A percentile compares a stretch with the other conserved stretches of the same genome.
These are phyloP conservation scores for Agriotes lineatus DNA, from an alignment of 2,888 invertebrate genomes.

Conservation along the genomic window DNA sequence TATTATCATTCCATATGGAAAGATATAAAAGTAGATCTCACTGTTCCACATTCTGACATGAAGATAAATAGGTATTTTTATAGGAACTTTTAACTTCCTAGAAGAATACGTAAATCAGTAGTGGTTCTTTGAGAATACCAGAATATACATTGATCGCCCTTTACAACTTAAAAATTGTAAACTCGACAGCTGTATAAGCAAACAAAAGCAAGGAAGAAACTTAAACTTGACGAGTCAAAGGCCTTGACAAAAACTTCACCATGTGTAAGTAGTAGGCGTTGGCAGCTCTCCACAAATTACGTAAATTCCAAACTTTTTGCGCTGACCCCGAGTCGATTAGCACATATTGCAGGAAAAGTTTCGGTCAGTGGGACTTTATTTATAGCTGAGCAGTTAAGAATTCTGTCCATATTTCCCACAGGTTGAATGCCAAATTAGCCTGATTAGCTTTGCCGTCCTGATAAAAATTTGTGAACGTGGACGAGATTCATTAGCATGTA, in stretches of 20 bases:
- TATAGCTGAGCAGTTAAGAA: not conserved
- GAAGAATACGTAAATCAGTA: too few relatives aligned
- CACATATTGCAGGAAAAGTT: slow-evolving; percentile 1
- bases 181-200: too few relatives aligned
- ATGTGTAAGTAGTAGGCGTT: slow-evolving; percentile 5
- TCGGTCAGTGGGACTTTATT: slow-evolving; percentile 5
- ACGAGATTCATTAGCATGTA: slow-evolving; percentile 21
- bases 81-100: too few relatives aligned
- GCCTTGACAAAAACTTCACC: not conserved
- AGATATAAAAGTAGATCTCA: too few relatives aligned
- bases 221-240: not conserved
- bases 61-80: too few relatives aligned
- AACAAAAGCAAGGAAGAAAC: not conserved
- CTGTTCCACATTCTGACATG: too few relatives aligned
- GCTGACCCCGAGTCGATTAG: slow-evolving; percentile 3
- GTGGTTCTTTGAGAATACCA: too few relatives aligned
- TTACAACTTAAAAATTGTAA: too few relatives aligned
- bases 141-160: too few relatives aligned
- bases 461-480: slow-evolving; percentile 11
- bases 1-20: too few relatives aligned
- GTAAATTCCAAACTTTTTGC: not conserved
- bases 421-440: slow-evolving; percentile 1
- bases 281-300: not conserved
- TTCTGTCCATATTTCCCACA: slow-evolving; percentile 5
- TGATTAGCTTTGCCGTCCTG: not conserved